Percentiles rank a stretch among this genome's conserved stretches.
Evolutionary conservation across 2,888 invertebrate species (phyloP).

Genomic region (Phyllotreta cruciferae): DNA sequence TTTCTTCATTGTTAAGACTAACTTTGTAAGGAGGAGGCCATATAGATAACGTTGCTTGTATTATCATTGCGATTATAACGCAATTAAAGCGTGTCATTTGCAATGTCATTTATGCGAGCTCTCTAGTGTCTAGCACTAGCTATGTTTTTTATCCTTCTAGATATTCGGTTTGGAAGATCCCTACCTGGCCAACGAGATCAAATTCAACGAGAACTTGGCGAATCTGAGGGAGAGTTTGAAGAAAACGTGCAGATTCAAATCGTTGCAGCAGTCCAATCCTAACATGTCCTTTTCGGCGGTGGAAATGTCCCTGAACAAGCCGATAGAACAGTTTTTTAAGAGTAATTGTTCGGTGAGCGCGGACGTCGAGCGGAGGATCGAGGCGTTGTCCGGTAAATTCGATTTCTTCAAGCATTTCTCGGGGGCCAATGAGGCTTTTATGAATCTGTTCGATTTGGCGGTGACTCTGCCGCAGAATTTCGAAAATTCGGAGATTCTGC

Average conservation of each 20-base stretch:
- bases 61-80: not conserved
- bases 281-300: constrained; percentile 60
- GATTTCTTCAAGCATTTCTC: constrained; percentile 48
- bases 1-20: constrained; percentile 54
- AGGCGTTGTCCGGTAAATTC: constrained; percentile 39
- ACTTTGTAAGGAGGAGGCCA: constrained; percentile 58
- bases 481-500: constrained; percentile 49
- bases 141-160: constrained; percentile 62
- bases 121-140: not conserved
- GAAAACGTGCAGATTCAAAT: constrained; percentile 54
- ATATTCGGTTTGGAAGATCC: constrained; percentile 73
- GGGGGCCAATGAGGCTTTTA: constrained; percentile 55
- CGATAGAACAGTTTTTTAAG: constrained; percentile 66
- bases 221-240: constrained; percentile 52
- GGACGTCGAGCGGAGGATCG: constrained; percentile 47
- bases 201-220: constrained; percentile 72
- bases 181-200: constrained; percentile 71
- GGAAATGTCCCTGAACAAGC: constrained; percentile 67
- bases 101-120: constrained; percentile 21
- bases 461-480: constrained; percentile 50
- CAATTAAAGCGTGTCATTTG: too few species aligned
- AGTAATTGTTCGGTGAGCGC: constrained; percentile 50
- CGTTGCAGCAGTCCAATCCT: constrained; percentile 54
- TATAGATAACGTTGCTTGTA: constrained; percentile 35
- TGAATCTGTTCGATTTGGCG: constrained; percentile 57